Percentiles rank a stretch among this genome's conserved stretches.
Evolutionary conservation across 35 echinoderm and acorn worm genomes (phyloP).

Genomic region (Diadema setosum): DNA sequence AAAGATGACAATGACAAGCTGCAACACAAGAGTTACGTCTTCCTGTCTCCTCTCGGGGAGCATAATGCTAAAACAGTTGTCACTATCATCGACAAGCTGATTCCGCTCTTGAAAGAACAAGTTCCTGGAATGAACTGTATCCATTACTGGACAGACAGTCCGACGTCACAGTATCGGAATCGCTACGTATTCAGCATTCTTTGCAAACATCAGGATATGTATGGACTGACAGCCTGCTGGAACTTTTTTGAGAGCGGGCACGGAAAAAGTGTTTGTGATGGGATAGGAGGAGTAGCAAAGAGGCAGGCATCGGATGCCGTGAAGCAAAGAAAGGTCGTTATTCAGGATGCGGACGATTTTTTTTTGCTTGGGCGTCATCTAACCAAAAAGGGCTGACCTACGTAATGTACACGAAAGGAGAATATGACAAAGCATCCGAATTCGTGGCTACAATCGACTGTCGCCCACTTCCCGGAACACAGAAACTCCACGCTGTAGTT

Average conservation of each 20-base stretch:
- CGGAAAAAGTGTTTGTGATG: slow-evolving; percentile 48
- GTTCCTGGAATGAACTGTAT: not conserved
- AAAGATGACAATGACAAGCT: not conserved
- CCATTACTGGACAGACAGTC: slow-evolving; percentile 68
- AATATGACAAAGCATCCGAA: not conserved
- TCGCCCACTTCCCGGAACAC: not conserved
- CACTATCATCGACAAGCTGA: not conserved
- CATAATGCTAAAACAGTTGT: slow-evolving; percentile 12
- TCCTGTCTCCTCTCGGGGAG: not conserved
- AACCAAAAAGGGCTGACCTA: slow-evolving; percentile 9
- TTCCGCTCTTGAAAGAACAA: not conserved
- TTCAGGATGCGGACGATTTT: slow-evolving; percentile 27
- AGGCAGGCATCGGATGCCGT: slow-evolving; percentile 21
- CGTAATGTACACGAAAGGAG: not conserved
- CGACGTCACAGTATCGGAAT: slow-evolving; percentile 46
- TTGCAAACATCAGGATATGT: not conserved
- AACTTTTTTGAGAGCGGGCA: slow-evolving; percentile 51
- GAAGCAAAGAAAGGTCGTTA: not conserved
- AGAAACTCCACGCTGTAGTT: not conserved
- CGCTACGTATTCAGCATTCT: slow-evolving; percentile 24
- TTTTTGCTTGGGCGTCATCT: slow-evolving; percentile 26
- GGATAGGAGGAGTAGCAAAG: slow-evolving; percentile 38
- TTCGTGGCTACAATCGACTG: not conserved
- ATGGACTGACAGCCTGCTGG: slow-evolving; percentile 16
- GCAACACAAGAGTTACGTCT: not conserved